phyloP scores from a whole-genome alignment of 2,797 vertebrate species.

The Galagoides demidoff region DNA sequence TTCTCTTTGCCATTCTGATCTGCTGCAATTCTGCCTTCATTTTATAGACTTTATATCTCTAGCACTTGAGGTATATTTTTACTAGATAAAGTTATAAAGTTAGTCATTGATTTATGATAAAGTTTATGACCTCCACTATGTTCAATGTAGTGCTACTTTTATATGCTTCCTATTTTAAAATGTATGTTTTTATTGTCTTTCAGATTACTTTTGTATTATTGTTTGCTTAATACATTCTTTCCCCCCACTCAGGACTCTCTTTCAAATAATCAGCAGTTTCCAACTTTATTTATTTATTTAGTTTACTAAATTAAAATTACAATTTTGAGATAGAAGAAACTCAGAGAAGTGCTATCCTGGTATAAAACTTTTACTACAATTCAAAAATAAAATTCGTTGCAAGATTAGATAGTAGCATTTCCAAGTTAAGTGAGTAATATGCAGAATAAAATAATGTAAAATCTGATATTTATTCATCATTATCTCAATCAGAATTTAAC shows the following conservation, averaged over 20 bases:
- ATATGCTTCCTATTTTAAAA: conserved; percentile 7
- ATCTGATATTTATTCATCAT: background rate
- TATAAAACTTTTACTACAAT: conserved; percentile 7
- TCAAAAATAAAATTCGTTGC: conserved; percentile 50
- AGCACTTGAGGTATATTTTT: background rate
- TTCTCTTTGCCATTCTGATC: conserved; percentile 77
- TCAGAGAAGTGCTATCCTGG: background rate
- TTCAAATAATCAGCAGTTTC: background rate
- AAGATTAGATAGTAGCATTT: background rate
- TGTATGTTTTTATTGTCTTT: background rate
- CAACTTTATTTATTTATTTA: background rate
- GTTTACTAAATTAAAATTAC: conserved; percentile 41
- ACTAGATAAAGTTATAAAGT: conserved; percentile 45
- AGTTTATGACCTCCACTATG: background rate
- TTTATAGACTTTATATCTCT: conserved; percentile 67
- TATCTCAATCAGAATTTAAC: conserved; percentile 46
- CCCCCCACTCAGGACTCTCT: background rate
- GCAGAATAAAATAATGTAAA: conserved; percentile 44
- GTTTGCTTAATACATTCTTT: background rate
- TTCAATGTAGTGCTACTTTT: background rate
- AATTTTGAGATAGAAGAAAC: background rate
- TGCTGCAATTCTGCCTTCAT: conserved; percentile 28
- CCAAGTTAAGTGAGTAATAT: conserved; percentile 9
- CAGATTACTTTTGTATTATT: background rate
- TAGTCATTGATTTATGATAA: conserved; percentile 47